Base-by-base conservation (phyloP, 2,888 invertebrate species). In the Mayetiola destructor region DNA sequence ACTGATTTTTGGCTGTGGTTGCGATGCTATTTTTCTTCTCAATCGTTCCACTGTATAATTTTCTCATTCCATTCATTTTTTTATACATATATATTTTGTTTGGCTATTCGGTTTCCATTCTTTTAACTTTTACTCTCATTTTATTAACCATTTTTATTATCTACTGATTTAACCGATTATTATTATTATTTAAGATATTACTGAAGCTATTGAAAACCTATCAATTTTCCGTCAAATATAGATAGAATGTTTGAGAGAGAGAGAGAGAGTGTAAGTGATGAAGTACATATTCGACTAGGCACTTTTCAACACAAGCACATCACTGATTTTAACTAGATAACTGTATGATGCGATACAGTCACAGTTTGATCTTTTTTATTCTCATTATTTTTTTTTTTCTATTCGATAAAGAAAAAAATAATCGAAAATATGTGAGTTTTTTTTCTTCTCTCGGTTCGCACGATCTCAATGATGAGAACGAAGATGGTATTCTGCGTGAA, bases 141-240 rank as follows among this genome's bases (percentile, higher is more conserved):
- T 48, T 48, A 48, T 48, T 48, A 27, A 48, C 27, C 48, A 23
- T 23, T 48, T 48, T 27, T 48, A 27, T 27, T 48, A 23, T 48
- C 48, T 48, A n/a, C 48, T 48, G 23, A 48, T 48, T 23, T 48
- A 48, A 48, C 48, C 48, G 48, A 48, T 48, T 48, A n/a, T n/a
- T n/a, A n/a, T n/a, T n/a, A n/a, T n/a, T n/a, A 48, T 48, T 48
- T 27, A 48, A 48, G 48, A 48, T 48, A 48, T 48, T 48, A 48
- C 48, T 27, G 27, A 27, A 16, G 48, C 48, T 48, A 48, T 48
- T 48, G 48, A 48, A 48, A 48, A 48, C 27, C 48, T 48, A 48
- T 48, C 48, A 16, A 48, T 27, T 27, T 40, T 48, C n/a, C 9
- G 16, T 48, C 27, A 27, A 48, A 48, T n/a, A n/a, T 48, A 48